Evolutionary conservation across 2,888 invertebrate species (phyloP).

Genomic region (Nymphalis urticae): DNA sequence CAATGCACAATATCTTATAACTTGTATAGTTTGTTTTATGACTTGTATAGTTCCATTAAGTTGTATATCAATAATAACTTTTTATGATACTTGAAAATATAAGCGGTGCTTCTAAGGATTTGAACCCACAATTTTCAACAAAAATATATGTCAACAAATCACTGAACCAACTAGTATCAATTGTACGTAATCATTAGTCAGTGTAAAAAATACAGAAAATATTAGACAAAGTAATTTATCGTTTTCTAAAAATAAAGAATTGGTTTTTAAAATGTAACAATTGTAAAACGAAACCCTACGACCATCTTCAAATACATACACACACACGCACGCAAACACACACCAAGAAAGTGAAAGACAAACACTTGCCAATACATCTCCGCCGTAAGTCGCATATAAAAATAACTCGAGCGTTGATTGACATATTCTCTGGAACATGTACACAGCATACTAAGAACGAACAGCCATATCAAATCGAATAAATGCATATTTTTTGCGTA

Average conservation of each 20-base stretch:
- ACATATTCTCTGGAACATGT: slow-evolving; percentile 33
- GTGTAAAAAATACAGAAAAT: no score
- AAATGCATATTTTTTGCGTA: not conserved
- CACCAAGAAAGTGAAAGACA: slow-evolving; percentile 24
- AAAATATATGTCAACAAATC: no score
- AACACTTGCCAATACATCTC: slow-evolving; percentile 31
- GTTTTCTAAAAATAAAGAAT: not conserved
- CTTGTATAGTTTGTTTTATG: no score
- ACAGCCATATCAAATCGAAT: not conserved
- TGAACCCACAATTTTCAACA: no score
- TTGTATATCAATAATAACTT: no score
- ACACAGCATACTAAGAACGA: slow-evolving; percentile 4
- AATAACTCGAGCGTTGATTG: slow-evolving; percentile 35
- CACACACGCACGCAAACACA: not conserved
- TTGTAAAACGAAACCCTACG: not conserved
- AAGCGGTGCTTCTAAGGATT: no score
- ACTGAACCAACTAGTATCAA: no score
- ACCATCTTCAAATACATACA: not conserved
- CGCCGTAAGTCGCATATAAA: slow-evolving; percentile 33
- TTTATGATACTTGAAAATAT: no score
- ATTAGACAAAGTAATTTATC: no score
- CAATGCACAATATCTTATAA: no score
- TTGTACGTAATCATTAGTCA: no score
- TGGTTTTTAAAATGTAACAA: not conserved
- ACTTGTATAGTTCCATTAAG: no score